These are phyloP conservation scores for Harpagifer antarcticus DNA, from an alignment of 2,797 vertebrate genomes.

Conservation along the genomic window DNA sequence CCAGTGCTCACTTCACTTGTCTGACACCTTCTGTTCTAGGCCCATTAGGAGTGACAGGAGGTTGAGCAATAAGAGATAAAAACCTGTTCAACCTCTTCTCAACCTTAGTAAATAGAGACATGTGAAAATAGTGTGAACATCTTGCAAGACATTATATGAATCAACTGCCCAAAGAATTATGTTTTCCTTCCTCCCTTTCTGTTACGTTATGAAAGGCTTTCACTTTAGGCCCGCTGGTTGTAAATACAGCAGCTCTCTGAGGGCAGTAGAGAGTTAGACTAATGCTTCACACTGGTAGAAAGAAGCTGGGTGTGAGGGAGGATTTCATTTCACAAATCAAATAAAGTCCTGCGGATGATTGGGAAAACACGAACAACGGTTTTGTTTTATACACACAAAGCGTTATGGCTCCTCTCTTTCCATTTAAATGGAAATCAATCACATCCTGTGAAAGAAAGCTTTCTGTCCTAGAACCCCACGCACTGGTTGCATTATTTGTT, in stretches of 20 bases:
- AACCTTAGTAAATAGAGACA: slow-evolving; percentile 40
- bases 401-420: slow-evolving; percentile 44
- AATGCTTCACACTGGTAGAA: slow-evolving; percentile 53
- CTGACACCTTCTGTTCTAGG: slow-evolving; percentile 71
- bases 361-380: slow-evolving; percentile 56
- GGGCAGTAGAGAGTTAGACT: slow-evolving; percentile 62
- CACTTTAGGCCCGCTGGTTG: slow-evolving; percentile 60
- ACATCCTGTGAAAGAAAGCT: slow-evolving; percentile 44
- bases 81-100: slow-evolving; percentile 45
- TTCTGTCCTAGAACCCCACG: slow-evolving; percentile 30
- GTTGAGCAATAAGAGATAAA: slow-evolving; percentile 61
- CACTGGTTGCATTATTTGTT: slow-evolving; percentile 42
- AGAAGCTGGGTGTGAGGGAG: slow-evolving; percentile 34
- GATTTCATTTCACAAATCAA: slow-evolving; percentile 53
- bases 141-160: slow-evolving; percentile 63
- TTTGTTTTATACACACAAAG: slow-evolving; percentile 59
- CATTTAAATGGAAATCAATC: slow-evolving; percentile 69
- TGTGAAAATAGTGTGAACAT: slow-evolving; percentile 49
- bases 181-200: slow-evolving; percentile 40
- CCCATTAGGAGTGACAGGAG: slow-evolving; percentile 67
- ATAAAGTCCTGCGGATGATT: slow-evolving; percentile 55
- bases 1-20: slow-evolving; percentile 61
- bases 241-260: slow-evolving; percentile 68
- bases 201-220: slow-evolving; percentile 65
- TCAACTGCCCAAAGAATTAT: slow-evolving; percentile 62